phyloP scores from a whole-genome alignment of 2,797 vertebrate genomes.

The Kryptolebias ocellatus region DNA sequence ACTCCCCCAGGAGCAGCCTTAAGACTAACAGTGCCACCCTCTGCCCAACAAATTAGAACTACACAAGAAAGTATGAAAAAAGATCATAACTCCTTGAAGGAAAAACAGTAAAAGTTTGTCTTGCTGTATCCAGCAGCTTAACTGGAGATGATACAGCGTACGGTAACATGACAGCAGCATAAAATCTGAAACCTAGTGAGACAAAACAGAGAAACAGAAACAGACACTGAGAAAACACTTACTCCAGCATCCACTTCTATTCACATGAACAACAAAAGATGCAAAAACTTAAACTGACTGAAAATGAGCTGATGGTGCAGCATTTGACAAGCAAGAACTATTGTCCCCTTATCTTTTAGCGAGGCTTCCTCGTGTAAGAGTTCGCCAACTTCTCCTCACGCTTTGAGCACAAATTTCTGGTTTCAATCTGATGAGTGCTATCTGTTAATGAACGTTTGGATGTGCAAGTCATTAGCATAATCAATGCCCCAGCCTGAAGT shows the following conservation, averaged over 20 bases:
- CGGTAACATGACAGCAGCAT: constrained; percentile 25
- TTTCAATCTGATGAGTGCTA: constrained; percentile 4
- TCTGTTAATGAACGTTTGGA: constrained; percentile 12
- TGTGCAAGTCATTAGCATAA: constrained; percentile 13
- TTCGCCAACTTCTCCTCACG: constrained; percentile 3
- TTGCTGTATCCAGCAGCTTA: constrained; percentile 17
- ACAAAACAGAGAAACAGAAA: constrained; percentile 9
- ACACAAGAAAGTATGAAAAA: constrained; percentile 25
- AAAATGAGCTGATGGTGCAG: background rate
- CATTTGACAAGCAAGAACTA: background rate
- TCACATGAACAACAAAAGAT: background rate
- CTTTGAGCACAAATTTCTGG: background rate
- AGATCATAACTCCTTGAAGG: constrained; percentile 30
- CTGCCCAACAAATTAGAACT: constrained; percentile 57
- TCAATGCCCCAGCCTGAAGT: background rate
- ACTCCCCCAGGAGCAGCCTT: constrained; percentile 59
- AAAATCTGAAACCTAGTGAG: constrained; percentile 35
- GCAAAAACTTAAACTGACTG: background rate
- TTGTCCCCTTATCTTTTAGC: background rate
- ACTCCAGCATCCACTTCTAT: background rate
- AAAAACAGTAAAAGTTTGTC: constrained; percentile 29
- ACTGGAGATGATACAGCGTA: constrained; percentile 34
- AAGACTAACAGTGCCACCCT: constrained; percentile 51
- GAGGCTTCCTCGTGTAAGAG: background rate
- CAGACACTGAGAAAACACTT: background rate